Base-by-base conservation (phyloP, 2,797 vertebrate genomes). In the Streptopelia turtur region DNA sequence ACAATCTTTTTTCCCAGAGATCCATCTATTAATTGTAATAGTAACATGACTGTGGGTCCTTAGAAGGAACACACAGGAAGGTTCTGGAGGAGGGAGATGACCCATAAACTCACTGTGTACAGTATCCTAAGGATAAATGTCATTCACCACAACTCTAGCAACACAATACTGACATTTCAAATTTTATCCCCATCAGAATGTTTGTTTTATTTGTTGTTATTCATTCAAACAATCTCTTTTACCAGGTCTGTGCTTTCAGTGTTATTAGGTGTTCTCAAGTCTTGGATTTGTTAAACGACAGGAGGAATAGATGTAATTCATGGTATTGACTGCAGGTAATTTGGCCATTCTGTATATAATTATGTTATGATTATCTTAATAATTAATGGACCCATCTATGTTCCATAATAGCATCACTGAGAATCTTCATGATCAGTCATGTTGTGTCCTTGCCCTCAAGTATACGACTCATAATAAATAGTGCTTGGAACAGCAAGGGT, bases 381-480 rank as follows among this genome's bases (percentile, higher is more conserved):
- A 89, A 93, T 89, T 94, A 85, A 95, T 66, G 37, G 33, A 15
- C 83, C 59, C 21, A 89, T 68, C 80, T 78, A 21, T 84, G 49
- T 64, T 76, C 49, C 31, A 12, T 60, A 87, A 92, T 31, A 75
- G 3, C 68, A 80, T 57, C 60, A 43, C 28, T 89, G 52, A 80
- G 65, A 79, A 74, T 65, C 55, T 74, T 72, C 47, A 60, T 35
- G 56, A 35, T 74, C 61, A 87, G 37, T 53, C 35, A 37, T 47
- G n/a, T 33, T 77, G 68, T 55, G 30, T 76, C 21, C 45, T 53
- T 81, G 37, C 15, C 65, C 50, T 82, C 59, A 72, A 5, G 6
- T 1, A 4, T 17, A 37, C 1, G 2, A 39, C 4, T 5, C 31
- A 41, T n/a, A 71, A 61, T 13, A 75, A 43, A 11, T 57, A 85